Conservation (phyloP, 2,888 invertebrate genomes). For the Watsonalla cultraria region DNA sequence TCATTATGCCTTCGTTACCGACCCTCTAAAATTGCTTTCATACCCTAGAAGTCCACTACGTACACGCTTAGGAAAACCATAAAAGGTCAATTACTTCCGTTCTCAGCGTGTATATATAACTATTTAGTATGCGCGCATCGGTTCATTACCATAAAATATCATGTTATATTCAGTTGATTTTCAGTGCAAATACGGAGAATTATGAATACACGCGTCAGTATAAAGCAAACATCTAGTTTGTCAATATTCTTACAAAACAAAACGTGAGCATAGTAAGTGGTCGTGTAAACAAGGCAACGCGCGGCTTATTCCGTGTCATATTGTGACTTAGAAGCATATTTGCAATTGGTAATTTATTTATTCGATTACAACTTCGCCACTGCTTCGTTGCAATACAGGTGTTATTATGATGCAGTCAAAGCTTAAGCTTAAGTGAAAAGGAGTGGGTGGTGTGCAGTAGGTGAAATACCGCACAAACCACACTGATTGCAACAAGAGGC, state of each 20-base stretch:
- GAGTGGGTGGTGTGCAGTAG: constrained; percentile 5
- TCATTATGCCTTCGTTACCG: background rate
- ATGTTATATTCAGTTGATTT: too few relatives aligned
- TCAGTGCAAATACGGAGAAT: background rate
- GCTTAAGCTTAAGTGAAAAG: constrained; percentile 2
- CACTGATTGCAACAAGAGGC: constrained; percentile 47
- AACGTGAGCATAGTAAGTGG: constrained; percentile 28
- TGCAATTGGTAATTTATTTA: constrained; percentile 20
- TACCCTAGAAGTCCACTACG: too few relatives aligned
- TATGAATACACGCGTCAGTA: constrained; percentile 1
- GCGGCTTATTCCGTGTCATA: constrained; percentile 33
- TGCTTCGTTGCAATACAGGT: constrained; percentile 9
- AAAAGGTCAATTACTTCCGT: background rate
- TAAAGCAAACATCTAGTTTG: constrained; percentile 6
- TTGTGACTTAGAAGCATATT: constrained; percentile 26
- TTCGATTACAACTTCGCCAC: background rate
- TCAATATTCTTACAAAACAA: constrained; percentile 19
- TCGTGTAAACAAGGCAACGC: constrained; percentile 39
- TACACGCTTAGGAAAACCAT: background rate
- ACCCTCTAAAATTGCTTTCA: too few relatives aligned
- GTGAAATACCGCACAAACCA: constrained; percentile 34
- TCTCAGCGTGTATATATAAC: too few relatives aligned
- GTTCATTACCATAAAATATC: too few relatives aligned
- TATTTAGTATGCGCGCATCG: too few relatives aligned
- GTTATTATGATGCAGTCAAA: constrained; percentile 9